Conservation (phyloP, 1,140 invertebrate species). For the Heliconius nattereri region DNA sequence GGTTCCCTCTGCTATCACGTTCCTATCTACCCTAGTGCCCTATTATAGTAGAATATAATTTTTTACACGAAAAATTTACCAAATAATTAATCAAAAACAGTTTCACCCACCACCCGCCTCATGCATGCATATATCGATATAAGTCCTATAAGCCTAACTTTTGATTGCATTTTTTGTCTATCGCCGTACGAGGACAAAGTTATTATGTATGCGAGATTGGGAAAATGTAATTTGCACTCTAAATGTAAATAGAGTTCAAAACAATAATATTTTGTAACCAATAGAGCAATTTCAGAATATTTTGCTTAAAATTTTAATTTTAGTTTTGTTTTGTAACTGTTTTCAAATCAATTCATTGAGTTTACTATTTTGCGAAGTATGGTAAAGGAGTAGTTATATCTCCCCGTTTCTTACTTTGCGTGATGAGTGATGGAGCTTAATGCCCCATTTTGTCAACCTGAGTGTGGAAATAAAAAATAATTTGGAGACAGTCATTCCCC, state of each 20-base stretch:
- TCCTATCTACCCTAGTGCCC: too few relatives aligned
- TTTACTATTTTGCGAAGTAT: too few relatives aligned
- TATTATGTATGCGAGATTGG: slow-evolving; percentile 2
- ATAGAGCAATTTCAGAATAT: neutral
- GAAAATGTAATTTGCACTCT: neutral
- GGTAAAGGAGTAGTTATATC: neutral
- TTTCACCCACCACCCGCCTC: neutral
- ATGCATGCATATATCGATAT: neutral
- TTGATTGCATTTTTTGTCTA: neutral
- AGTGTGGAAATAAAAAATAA: too few relatives aligned
- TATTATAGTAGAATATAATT: neutral
- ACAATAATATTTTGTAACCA: neutral
- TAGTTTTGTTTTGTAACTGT: neutral
- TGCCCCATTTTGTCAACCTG: neutral
- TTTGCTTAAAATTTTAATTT: neutral
- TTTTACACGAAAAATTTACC: neutral
- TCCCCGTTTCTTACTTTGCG: neutral
- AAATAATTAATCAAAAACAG: neutral
- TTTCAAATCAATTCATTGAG: neutral
- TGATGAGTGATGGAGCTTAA: neutral
- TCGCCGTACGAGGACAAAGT: neutral
- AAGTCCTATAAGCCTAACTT: neutral
- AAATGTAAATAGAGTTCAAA: slow-evolving; percentile 1
- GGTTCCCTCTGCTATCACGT: too few relatives aligned
- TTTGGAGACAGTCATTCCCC: too few relatives aligned